These are phyloP conservation scores for Drosophila aff. DNA, from an alignment of 1,140 invertebrate genomes.

Conservation along the genomic window DNA sequence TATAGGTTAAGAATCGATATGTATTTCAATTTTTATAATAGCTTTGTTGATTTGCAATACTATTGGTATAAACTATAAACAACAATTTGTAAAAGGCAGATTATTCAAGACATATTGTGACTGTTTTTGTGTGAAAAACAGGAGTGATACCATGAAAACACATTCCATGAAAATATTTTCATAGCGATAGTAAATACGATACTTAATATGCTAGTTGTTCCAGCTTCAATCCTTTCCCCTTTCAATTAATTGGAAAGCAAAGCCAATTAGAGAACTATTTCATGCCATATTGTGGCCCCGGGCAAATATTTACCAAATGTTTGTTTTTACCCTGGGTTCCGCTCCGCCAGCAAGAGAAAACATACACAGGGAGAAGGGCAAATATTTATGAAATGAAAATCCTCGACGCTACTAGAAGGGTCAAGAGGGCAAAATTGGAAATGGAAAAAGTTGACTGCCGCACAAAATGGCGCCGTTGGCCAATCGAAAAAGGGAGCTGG, in stretches of 20 bases:
- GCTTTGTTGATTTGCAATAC: not conserved
- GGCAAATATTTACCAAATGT: slow-evolving; percentile 45
- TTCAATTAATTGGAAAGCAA: slow-evolving; percentile 49
- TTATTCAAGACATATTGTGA: not conserved
- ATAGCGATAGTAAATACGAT: not conserved
- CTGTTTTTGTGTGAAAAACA: not conserved
- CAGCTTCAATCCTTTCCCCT: not conserved
- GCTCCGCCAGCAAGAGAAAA: slow-evolving; percentile 15
- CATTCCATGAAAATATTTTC: slow-evolving; percentile 1
- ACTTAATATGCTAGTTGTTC: not conserved
- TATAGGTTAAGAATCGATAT: not conserved
- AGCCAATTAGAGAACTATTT: slow-evolving; percentile 60
- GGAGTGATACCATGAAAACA: not conserved
- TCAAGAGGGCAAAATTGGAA: slow-evolving; percentile 64
- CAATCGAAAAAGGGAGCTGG: slow-evolving; percentile 23
- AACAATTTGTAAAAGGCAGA: not conserved
- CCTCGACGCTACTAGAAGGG: slow-evolving; percentile 30
- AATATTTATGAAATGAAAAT: slow-evolving; percentile 74
- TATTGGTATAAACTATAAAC: not conserved
- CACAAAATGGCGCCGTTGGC: slow-evolving; percentile 69
- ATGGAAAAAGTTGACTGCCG: slow-evolving; percentile 60
- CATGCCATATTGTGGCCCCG: slow-evolving; percentile 32
- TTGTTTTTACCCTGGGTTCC: slow-evolving; percentile 18
- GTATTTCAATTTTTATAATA: not conserved
- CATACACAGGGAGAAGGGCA: slow-evolving; percentile 38